Base-by-base conservation (phyloP, 2,797 vertebrate genomes). In the Morus bassanus region DNA sequence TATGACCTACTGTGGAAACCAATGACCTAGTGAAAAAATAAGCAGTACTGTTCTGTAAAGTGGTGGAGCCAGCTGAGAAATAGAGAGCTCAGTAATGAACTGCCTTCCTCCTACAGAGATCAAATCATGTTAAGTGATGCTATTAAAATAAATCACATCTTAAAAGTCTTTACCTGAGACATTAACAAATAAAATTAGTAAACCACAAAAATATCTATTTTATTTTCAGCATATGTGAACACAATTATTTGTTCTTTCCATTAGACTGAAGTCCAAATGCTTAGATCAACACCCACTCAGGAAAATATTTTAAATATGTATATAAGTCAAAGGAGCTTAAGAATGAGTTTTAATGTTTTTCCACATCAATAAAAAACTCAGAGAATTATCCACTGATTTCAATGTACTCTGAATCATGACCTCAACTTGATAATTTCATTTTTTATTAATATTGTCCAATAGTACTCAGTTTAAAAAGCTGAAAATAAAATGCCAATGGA, bases 61-160 rank as follows among this genome's bases (percentile, higher is more conserved):
- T 78, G 50, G 54, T 61, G 79, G 65, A 97, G 67, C 82, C 79
- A 94, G 92, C 43, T 93, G 93, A 69, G 80, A 96, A 93, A 74
- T 64, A 60, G 41, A 88, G 54, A 95, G 61, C 61, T 96, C 68
- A 75, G n/a, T 91, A 90, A 93, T 89, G 88, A 97, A 94, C 89
- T 93, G 51, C 46, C 57, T 93, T 96, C 51, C 41, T 95, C 93
- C 92, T 89, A 89, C 59, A 88, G 89, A 84, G 85, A 94, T 67
- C 91, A 96, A 97, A 96, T 92, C 73, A 91, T 46, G 70, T 91
- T 91, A 94, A 97, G 85, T 70, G 70, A 70, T 70, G 83, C 24
- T 91, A 72, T 82, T 93, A 93, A 95, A 97, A 95, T 91, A 89
- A 93, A 93, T 89, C 73, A 88, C 23, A 24, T 94, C 69, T 92